Percentiles rank a stretch among this genome's conserved stretches.
These are phyloP conservation scores for Opisthograptis luteolata DNA, from an alignment of 2,888 invertebrate species.

Conservation along the genomic window DNA sequence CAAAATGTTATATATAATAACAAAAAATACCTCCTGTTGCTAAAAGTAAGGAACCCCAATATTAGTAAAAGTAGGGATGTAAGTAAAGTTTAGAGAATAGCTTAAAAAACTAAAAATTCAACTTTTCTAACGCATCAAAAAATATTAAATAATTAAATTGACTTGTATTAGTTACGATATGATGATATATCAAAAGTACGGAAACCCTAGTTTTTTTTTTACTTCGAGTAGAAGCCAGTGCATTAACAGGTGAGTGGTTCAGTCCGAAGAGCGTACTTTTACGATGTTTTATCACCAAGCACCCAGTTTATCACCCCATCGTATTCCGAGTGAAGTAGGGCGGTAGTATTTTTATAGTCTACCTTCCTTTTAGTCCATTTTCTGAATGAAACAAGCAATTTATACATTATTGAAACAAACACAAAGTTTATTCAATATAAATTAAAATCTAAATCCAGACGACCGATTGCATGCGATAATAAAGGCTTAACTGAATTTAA, in stretches of 20 bases:
- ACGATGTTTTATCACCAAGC: slow-evolving; percentile 9
- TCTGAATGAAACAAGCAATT: neutral
- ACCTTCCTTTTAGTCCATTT: neutral
- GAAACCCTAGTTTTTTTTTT: too few species aligned
- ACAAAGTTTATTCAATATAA: neutral
- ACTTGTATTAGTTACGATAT: too few species aligned
- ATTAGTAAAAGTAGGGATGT: too few species aligned
- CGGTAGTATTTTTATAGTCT: slow-evolving; percentile 2
- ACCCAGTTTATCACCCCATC: slow-evolving; percentile 9
- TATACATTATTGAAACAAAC: neutral
- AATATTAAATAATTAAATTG: too few species aligned
- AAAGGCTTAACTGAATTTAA: neutral
- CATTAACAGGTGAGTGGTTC: slow-evolving; percentile 6
- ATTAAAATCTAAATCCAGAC: neutral
- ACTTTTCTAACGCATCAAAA: too few species aligned
- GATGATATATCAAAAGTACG: too few species aligned
- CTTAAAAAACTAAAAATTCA: too few species aligned
- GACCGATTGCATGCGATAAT: neutral
- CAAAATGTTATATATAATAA: too few species aligned
- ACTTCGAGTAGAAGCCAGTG: neutral
- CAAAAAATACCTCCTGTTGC: too few species aligned
- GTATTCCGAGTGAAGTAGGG: slow-evolving; percentile 1
- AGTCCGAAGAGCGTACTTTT: neutral
- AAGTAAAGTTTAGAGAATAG: too few species aligned
- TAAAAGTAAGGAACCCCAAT: too few species aligned